phyloP scores from a whole-genome alignment of 1,140 invertebrate genomes.

The Euwallacea fornicatus region DNA sequence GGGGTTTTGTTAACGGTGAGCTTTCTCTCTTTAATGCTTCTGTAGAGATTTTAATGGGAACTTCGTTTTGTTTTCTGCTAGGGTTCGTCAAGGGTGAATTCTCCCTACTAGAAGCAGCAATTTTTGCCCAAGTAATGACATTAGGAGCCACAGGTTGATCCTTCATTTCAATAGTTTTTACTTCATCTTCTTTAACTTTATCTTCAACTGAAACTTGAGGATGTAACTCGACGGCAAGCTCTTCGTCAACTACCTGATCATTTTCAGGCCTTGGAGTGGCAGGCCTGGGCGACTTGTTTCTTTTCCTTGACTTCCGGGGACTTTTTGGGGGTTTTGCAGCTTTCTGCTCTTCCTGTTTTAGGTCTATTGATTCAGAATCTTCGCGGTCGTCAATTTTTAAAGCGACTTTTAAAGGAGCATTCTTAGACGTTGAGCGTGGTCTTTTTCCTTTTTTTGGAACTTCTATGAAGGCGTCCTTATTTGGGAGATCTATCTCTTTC shows the following conservation, averaged over 20 bases:
- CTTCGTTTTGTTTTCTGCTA: background rate
- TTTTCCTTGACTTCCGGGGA: conserved; percentile 32
- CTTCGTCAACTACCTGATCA: background rate
- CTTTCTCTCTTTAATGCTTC: no score
- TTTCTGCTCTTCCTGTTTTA: background rate
- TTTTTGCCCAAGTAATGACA: conserved; percentile 33
- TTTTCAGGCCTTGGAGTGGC: conserved; percentile 5
- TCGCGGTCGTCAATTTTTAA: background rate
- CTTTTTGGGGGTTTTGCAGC: conserved; percentile 15
- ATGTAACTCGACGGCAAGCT: background rate
- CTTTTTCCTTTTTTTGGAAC: conserved; percentile 51
- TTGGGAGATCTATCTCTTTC: conserved; percentile 24
- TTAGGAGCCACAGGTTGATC: background rate
- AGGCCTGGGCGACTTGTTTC: conserved; percentile 24
- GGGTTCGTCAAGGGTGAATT: conserved; percentile 22
- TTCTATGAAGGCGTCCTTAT: conserved; percentile 54
- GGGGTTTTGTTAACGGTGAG: no score
- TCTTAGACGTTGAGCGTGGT: conserved; percentile 48
- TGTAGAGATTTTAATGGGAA: background rate
- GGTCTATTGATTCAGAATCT: background rate
- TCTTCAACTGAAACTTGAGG: background rate
- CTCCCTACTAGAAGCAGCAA: conserved; percentile 32
- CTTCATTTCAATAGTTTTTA: conserved; percentile 2
- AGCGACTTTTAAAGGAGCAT: conserved; percentile 8
- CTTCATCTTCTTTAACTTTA: background rate